These are phyloP conservation scores for Chloroceryle amazona DNA, from an alignment of 2,797 vertebrate species.

Conservation along the genomic window DNA sequence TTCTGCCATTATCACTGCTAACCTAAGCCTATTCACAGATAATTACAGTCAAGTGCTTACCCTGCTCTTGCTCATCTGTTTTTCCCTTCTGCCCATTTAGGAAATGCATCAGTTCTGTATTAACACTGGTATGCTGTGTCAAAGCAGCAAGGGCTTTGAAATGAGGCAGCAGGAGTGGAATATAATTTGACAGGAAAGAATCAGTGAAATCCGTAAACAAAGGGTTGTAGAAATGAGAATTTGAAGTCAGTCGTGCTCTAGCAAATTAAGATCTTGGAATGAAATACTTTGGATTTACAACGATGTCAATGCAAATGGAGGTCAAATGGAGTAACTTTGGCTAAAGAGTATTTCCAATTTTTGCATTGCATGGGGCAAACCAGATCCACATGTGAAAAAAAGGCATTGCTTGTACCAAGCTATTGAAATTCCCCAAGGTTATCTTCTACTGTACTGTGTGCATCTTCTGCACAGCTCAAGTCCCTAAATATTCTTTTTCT, in stretches of 20 bases:
- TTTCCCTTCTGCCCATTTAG: constrained; percentile 36
- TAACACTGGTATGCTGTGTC: constrained; percentile 24
- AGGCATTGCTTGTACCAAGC: neutral
- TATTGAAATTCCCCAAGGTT: neutral
- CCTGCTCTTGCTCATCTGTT: constrained; percentile 34
- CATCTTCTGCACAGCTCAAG: neutral
- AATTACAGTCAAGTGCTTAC: constrained; percentile 39
- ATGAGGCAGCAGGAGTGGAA: neutral
- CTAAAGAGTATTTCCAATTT: neutral
- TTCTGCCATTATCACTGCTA: constrained; percentile 42
- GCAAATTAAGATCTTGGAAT: neutral
- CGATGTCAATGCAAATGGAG: neutral
- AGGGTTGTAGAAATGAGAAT: neutral
- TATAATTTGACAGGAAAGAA: neutral
- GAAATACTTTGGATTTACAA: neutral
- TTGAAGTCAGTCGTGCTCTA: neutral
- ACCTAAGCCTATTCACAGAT: constrained; percentile 47
- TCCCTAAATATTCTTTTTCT: neutral
- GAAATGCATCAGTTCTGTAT: constrained; percentile 40
- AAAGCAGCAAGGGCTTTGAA: constrained; percentile 41
- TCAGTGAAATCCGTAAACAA: constrained; percentile 5
- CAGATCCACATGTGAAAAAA: neutral
- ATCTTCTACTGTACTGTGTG: neutral
- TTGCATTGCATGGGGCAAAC: neutral
- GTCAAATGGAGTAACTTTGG: neutral